A percentile compares a stretch with the other conserved stretches of the same genome.
Evolutionary conservation across 1,140 invertebrate genomes (phyloP).

Genomic region (Triops longicaudatus): DNA sequence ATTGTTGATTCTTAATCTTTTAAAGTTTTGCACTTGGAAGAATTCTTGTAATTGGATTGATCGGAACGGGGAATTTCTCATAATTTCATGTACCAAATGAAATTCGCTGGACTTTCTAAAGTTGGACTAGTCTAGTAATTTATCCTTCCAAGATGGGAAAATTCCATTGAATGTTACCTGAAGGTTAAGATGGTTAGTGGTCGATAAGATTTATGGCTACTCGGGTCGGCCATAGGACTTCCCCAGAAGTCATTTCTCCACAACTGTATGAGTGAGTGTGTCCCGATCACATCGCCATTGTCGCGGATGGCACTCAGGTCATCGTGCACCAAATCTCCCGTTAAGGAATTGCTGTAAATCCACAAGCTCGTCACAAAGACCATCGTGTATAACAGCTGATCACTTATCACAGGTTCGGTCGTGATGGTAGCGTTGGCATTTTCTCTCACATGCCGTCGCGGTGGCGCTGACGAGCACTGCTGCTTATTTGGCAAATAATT

Average conservation of each 20-base stretch:
- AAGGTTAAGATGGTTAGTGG: constrained; percentile 73
- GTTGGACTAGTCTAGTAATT: too few species aligned
- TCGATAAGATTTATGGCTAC: constrained; percentile 75
- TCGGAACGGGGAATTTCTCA: too few species aligned
- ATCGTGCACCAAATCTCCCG: constrained; percentile 83
- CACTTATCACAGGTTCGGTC: neutral
- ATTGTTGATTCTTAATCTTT: too few species aligned
- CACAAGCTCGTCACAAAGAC: neutral
- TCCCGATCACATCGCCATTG: constrained; percentile 71
- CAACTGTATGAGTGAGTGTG: constrained; percentile 52
- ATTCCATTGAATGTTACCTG: too few species aligned
- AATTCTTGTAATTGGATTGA: too few species aligned
- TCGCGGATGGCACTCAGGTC: constrained; percentile 76
- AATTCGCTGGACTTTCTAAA: too few species aligned
- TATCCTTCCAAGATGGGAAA: too few species aligned
- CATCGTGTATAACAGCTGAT: neutral
- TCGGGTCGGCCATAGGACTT: constrained; percentile 70
- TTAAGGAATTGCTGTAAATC: constrained; percentile 64
- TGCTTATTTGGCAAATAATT: constrained; percentile 12
- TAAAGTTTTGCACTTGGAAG: too few species aligned
- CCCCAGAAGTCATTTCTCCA: constrained; percentile 87
- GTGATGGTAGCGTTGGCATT: neutral
- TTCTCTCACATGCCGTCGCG: neutral
- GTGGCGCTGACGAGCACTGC: neutral
- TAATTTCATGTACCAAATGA: too few species aligned